A percentile compares a stretch with the other conserved stretches of the same genome.
phyloP scores from a whole-genome alignment of 2,888 invertebrate species.

The Apamea sordens region DNA sequence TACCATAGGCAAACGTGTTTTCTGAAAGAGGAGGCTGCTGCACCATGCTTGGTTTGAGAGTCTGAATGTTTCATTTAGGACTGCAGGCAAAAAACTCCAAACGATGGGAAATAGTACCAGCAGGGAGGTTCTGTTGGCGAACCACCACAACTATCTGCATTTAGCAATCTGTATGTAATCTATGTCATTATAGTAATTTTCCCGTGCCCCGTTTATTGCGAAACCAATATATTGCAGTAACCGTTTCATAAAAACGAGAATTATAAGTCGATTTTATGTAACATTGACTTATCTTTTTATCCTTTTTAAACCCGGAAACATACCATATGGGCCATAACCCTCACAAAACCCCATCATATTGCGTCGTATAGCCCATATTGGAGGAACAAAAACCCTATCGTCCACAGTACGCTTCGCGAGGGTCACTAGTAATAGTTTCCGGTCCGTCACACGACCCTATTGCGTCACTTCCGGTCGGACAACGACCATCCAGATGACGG shows the following conservation, averaged over 20 bases:
- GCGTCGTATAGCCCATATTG: slow-evolving; percentile 31
- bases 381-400: slow-evolving; percentile 47
- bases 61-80: background rate
- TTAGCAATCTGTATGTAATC: slow-evolving; percentile 8
- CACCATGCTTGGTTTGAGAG: too few relatives aligned
- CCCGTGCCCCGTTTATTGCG: too few relatives aligned
- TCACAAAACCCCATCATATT: slow-evolving; percentile 35
- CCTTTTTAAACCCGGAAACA: slow-evolving; percentile 32
- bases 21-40: background rate
- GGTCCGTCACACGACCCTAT: slow-evolving; percentile 78
- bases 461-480: slow-evolving; percentile 77
- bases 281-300: slow-evolving; percentile 35
- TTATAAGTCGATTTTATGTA: slow-evolving; percentile 18
- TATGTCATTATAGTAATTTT: slow-evolving; percentile 5
- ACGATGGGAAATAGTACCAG: background rate
- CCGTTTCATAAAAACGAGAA: background rate
- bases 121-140: background rate
- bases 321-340: slow-evolving; percentile 38
- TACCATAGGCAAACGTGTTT: background rate
- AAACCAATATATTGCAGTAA: background rate
- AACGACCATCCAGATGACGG: slow-evolving; percentile 70
- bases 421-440: slow-evolving; percentile 80
- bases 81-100: background rate
- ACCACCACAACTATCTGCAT: background rate
- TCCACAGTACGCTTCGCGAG: slow-evolving; percentile 50